A percentile compares a stretch with the other conserved stretches of the same genome.
Conservation (phyloP, 1,140 invertebrate species). For the Thaumatotibia leucotreta region DNA sequence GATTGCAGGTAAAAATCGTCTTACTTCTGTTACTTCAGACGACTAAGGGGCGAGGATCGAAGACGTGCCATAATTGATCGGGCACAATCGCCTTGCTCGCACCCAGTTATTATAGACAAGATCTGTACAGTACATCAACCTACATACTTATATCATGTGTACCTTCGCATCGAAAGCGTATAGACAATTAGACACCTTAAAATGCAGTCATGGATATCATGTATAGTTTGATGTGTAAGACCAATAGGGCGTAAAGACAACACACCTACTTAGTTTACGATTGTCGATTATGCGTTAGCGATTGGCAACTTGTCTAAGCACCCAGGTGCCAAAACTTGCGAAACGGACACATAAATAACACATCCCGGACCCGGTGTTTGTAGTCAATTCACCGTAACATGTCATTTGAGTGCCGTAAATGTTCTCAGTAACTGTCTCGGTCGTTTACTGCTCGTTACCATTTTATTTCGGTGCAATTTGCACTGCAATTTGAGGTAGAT, state of each 20-base stretch:
- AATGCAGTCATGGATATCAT: no score
- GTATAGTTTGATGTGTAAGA: no score
- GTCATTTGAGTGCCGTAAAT: neutral
- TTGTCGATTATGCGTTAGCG: no score
- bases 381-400: neutral
- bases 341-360: neutral
- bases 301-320: no score
- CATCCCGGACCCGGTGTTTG: neutral
- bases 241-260: no score
- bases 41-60: neutral
- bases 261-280: no score
- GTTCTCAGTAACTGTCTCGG: neutral
- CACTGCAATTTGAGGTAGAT: neutral
- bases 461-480: slow-evolving; percentile 17
- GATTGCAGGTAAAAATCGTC: neutral
- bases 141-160: no score
- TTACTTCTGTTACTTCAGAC: neutral
- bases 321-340: neutral
- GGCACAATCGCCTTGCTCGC: neutral
- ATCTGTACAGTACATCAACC: neutral
- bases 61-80: neutral
- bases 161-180: no score
- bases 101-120: neutral
- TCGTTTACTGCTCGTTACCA: neutral
- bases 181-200: no score